Conservation (phyloP, 2,113 vertebrate genomes). For the Pedetes capensis region DNA sequence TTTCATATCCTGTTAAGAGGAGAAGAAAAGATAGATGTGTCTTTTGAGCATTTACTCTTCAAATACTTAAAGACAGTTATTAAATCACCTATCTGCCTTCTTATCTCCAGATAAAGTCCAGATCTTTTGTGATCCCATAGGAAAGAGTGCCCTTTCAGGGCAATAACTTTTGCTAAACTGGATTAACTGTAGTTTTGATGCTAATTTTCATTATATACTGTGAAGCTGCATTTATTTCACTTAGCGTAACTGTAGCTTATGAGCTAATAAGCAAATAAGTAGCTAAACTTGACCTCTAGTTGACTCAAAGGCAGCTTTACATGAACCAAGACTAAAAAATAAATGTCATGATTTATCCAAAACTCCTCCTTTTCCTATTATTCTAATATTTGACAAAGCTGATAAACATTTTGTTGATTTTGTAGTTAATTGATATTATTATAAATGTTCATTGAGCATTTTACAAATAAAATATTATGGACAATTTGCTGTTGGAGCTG, state of each 20-base stretch:
- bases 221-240: slow-evolving; percentile 18
- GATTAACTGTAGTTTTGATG: background rate
- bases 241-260: background rate
- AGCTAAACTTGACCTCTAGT: background rate
- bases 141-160: background rate
- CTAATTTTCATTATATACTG: background rate
- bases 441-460: background rate
- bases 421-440: background rate
- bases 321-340: background rate
- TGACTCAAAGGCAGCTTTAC: background rate
- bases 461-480: slow-evolving; percentile 47
- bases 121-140: background rate
- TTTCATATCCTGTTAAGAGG: background rate
- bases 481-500: background rate
- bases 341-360: background rate
- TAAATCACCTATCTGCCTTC: slow-evolving; percentile 1
- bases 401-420: slow-evolving; percentile 29
- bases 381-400: slow-evolving; percentile 21
- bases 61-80: slow-evolving; percentile 15
- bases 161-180: background rate
- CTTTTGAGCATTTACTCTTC: background rate
- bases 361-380: background rate
- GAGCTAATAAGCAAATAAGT: slow-evolving; percentile 32
- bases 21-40: background rate
- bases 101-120: slow-evolving; percentile 33